Evolutionary conservation across 2,888 invertebrate species (phyloP), one percentile per base, ranked within the genome.

Genomic region (Ashinkailepas kermadecensis): DNA sequence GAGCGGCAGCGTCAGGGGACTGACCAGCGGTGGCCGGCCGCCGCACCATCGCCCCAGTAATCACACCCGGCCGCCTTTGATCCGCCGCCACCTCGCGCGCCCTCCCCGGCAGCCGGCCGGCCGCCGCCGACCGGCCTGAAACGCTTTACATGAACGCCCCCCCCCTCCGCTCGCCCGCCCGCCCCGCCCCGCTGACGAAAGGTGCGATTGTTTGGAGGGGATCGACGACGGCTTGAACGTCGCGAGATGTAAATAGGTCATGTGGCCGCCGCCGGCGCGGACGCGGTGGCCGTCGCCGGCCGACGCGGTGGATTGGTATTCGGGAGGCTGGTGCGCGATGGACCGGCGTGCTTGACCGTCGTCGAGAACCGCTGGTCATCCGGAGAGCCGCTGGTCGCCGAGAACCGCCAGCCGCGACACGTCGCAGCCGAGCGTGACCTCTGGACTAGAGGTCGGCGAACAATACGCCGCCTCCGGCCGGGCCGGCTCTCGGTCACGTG

Each of bases 121-220:
- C 74, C 18, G 74, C 54, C 39, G 70, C 39, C 70, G 39, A 39
- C 70, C 59, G 12, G 59, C 59, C 39, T 4, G 39, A 70, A 39
- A 39, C 54, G 74, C 13, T 39, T 25, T 54, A 39, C 74, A 1
- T 18, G 25, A 10, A 3, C 70, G 11, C 59, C 10, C 65, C 15
- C 21, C 23, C 10, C 54, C 54, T 21, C 54, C 39, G 39, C 39
- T 3, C 39, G 39, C 39, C 39, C 39, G 39, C 39, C 39, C 59
- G 23, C 65, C 15, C 21, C 23, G 21, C 54, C 54, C 74, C 54
- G 39, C 74, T 23, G 74, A 39, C 39, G 59, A 59, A 59, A 74
- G 74, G 74, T 74, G 74, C 74, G 74, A 74, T 54, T 74, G 74
- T 74, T 74, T 39, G 74, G 74, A 11, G 74, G 74, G 74, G 70